phyloP scores from a whole-genome alignment of 2,888 invertebrate species.

The Athripsodes cinereus region DNA sequence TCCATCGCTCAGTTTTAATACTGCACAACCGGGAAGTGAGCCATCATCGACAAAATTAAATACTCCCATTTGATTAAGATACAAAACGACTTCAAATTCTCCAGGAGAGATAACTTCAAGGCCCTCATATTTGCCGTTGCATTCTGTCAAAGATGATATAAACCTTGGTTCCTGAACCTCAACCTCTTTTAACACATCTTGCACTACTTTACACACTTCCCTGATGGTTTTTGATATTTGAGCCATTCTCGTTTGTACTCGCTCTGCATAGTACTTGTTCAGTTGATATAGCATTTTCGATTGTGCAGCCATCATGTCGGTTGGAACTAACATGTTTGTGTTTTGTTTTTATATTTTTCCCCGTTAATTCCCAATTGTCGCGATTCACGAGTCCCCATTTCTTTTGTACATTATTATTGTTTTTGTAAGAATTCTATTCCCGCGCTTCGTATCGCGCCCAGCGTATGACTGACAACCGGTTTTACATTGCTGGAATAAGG shows the following conservation, averaged over 20 bases:
- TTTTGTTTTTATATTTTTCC: background rate
- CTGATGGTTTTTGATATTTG: conserved; percentile 83
- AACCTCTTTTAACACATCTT: conserved; percentile 91
- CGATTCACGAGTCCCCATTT: conserved; percentile 11
- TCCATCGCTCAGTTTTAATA: conserved; percentile 89
- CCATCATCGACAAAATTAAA: conserved; percentile 97
- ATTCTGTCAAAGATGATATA: conserved; percentile 84
- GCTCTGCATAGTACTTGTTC: conserved; percentile 88
- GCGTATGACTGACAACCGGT: conserved; percentile 24
- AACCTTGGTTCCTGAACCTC: conserved; percentile 92
- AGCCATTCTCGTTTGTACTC: conserved; percentile 80
- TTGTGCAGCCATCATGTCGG: conserved; percentile 91
- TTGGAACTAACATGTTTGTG: conserved; percentile 73
- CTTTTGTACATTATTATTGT: too few relatives aligned
- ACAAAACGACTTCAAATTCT: conserved; percentile 92
- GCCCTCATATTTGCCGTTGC: conserved; percentile 89
- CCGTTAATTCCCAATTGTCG: background rate
- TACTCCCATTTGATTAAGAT: conserved; percentile 96
- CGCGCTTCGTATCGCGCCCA: conserved; percentile 13
- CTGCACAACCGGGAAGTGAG: conserved; percentile 87
- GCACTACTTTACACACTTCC: conserved; percentile 86
- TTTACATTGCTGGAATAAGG: conserved; percentile 9
- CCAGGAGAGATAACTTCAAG: conserved; percentile 86
- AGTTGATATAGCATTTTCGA: conserved; percentile 93
- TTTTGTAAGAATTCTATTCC: conserved; percentile 7